Conservation (phyloP, 1,140 invertebrate species). For the Ceratina australensis region DNA sequence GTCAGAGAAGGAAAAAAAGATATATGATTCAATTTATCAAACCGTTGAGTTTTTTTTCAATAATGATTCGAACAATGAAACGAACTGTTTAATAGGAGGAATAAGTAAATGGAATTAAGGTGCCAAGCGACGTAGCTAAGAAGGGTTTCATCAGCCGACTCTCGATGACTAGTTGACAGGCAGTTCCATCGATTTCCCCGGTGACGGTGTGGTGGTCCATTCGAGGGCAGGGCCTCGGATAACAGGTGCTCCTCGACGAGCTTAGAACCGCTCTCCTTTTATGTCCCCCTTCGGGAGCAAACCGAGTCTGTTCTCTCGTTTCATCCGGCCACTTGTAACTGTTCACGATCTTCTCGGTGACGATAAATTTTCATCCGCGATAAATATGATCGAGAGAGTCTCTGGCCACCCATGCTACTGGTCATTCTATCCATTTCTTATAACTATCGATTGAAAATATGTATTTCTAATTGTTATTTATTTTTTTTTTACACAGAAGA, state of each 20-base stretch:
- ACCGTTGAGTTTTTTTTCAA: too few relatives aligned
- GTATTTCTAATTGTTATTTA: too few relatives aligned
- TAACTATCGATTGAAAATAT: background rate
- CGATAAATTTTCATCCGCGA: conserved; percentile 44
- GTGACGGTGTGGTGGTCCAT: background rate
- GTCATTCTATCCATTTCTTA: background rate
- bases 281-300: conserved; percentile 16
- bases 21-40: too few relatives aligned
- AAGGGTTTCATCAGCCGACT: background rate
- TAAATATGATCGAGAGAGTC: conserved; percentile 24
- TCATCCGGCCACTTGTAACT: conserved; percentile 39
- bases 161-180: background rate
- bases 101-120: too few relatives aligned
- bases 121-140: background rate
- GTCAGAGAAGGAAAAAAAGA: too few relatives aligned
- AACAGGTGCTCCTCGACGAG: conserved; percentile 27
- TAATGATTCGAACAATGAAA: too few relatives aligned
- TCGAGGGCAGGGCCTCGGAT: background rate
- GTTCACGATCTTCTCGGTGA: background rate
- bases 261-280: conserved; percentile 39
- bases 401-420: background rate
- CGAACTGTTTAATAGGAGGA: too few relatives aligned
- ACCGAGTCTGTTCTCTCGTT: conserved; percentile 32
- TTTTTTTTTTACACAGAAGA: too few relatives aligned
- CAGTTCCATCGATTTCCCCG: background rate